phyloP scores from a whole-genome alignment of 2,888 invertebrate genomes.

The Agonopterix subpropinquella region DNA sequence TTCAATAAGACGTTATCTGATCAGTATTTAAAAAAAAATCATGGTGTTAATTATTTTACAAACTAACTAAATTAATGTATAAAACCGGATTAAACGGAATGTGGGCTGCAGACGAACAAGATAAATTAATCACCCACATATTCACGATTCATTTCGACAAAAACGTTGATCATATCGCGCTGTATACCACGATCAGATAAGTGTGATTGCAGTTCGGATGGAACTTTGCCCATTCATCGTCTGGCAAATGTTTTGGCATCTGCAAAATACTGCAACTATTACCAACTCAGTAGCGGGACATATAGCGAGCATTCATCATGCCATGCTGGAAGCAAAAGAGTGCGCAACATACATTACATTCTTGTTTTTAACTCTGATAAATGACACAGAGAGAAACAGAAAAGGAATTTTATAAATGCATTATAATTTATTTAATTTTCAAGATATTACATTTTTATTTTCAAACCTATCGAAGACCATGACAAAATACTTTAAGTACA shows the following conservation, averaged over 20 bases:
- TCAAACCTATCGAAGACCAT: constrained; percentile 3
- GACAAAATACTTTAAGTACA: constrained; percentile 1
- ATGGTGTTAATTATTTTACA: too few species aligned
- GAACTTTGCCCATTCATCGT: constrained; percentile 24
- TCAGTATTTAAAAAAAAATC: too few species aligned
- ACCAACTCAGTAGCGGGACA: constrained; percentile 17
- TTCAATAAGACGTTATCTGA: too few species aligned
- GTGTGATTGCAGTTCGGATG: constrained; percentile 20
- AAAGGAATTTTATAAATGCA: constrained; percentile 10
- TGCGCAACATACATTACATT: constrained; percentile 11
- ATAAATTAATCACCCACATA: background rate
- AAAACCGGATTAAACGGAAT: too few species aligned
- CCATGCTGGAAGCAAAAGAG: constrained; percentile 17
- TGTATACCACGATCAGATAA: background rate
- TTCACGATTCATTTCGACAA: background rate
- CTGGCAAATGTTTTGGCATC: constrained; percentile 11
- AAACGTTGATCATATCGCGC: constrained; percentile 11
- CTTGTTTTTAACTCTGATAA: constrained; percentile 9
- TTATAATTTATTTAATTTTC: background rate
- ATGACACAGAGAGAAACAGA: constrained; percentile 8
- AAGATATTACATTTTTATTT: constrained; percentile 3
- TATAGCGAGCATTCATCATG: constrained; percentile 17
- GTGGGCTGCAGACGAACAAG: too few species aligned
- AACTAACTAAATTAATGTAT: too few species aligned
- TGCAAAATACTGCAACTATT: constrained; percentile 27